Conservation (phyloP, 2,888 invertebrate genomes). For the Drosophila rellima region DNA sequence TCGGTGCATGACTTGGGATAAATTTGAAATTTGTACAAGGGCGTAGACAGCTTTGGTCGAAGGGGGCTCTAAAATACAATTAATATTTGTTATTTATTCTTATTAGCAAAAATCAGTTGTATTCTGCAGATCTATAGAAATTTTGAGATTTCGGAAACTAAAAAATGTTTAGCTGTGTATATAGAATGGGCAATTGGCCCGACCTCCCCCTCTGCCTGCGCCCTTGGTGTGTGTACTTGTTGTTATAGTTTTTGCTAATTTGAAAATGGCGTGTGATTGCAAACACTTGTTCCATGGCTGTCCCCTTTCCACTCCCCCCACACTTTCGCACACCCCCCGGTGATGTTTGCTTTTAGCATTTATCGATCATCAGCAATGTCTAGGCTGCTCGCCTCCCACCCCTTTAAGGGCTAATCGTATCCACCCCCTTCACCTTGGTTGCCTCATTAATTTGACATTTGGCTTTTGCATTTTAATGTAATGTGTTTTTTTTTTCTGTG, state of each 20-base stretch:
- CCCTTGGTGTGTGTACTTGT: neutral
- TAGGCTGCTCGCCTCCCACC: neutral
- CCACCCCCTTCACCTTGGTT: conserved; percentile 2
- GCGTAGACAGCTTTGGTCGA: neutral
- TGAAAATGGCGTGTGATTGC: conserved; percentile 77
- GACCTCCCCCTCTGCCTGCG: too few species aligned
- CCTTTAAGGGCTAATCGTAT: conserved; percentile 29
- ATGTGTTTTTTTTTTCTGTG: conserved; percentile 28
- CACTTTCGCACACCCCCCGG: conserved; percentile 24
- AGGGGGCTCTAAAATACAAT: too few species aligned
- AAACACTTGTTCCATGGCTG: conserved; percentile 65
- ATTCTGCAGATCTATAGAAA: too few species aligned
- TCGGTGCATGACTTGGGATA: conserved; percentile 44
- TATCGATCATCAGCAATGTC: conserved; percentile 68
- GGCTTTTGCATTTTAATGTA: conserved; percentile 40
- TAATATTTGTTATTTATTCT: too few species aligned
- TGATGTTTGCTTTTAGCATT: conserved; percentile 61
- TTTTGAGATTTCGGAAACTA: too few species aligned
- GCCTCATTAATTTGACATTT: conserved; percentile 60
- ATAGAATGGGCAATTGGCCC: too few species aligned
- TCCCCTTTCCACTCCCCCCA: neutral
- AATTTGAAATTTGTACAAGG: conserved; percentile 25
- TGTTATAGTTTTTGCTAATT: conserved; percentile 57
- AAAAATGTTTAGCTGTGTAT: too few species aligned
- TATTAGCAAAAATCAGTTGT: too few species aligned